Conservation (phyloP, 2,797 vertebrate genomes). For the Enteromius mattozi region DNA sequence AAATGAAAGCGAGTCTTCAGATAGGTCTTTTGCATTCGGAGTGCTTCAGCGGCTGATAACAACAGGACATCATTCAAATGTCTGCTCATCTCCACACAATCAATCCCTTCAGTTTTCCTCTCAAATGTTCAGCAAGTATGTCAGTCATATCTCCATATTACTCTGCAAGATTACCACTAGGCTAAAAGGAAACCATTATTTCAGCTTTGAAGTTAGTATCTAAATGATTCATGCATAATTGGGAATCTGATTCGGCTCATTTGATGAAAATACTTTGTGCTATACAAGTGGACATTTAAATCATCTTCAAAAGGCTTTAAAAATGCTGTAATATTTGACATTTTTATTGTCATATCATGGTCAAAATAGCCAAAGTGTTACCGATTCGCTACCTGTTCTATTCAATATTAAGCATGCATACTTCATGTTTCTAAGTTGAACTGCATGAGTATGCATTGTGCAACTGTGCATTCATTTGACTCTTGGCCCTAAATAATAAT, state of each 20-base stretch:
- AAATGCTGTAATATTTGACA: not conserved
- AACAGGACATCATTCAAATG: conserved; percentile 65
- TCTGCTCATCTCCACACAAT: conserved; percentile 35
- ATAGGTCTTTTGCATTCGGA: conserved; percentile 76
- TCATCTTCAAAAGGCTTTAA: not conserved
- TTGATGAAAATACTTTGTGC: not conserved
- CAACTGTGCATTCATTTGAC: not conserved
- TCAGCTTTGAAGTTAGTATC: conserved; percentile 25
- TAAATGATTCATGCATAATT: conserved; percentile 4
- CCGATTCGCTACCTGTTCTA: not conserved
- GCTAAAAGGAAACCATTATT: conserved; percentile 9
- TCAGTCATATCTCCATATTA: not conserved
- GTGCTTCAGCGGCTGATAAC: conserved; percentile 76
- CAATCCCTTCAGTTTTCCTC: conserved; percentile 24
- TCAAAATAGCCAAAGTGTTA: not conserved
- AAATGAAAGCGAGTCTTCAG: conserved; percentile 80
- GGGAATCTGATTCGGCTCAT: not conserved
- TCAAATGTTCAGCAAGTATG: not conserved
- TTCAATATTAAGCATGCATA: not conserved
- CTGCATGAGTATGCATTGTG: not conserved
- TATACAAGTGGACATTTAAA: not conserved
- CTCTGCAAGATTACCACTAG: not conserved
- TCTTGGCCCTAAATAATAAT: not conserved
- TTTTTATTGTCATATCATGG: not conserved
- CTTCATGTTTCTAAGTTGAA: not conserved